These are phyloP conservation scores for Hylaeus volcanicus DNA, from an alignment of 1,140 invertebrate species.

Conservation along the genomic window DNA sequence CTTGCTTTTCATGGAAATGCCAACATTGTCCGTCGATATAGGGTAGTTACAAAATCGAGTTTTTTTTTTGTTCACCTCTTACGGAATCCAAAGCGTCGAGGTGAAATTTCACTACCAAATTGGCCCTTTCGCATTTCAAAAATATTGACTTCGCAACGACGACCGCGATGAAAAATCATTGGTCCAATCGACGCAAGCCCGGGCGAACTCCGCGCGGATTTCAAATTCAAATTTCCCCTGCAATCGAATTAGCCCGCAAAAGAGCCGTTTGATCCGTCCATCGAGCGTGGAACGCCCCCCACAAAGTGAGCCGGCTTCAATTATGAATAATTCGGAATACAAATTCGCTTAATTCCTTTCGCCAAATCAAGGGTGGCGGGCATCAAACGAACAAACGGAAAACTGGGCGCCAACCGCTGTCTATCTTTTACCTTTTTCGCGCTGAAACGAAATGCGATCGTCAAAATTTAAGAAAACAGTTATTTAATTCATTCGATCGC, in stretches of 20 bases:
- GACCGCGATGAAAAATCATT: constrained; percentile 55
- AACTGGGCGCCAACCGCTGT: constrained; percentile 15
- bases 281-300: constrained; percentile 54
- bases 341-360: constrained; percentile 73
- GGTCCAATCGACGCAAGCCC: constrained; percentile 53
- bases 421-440: constrained; percentile 23
- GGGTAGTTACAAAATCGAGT: constrained; percentile 18
- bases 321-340: constrained; percentile 76
- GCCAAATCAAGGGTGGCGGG: constrained; percentile 33
- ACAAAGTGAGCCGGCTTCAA: constrained; percentile 68
- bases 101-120: constrained; percentile 62
- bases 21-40: not conserved
- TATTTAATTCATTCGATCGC: too few relatives aligned
- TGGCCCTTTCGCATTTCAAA: constrained; percentile 56
- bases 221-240: constrained; percentile 77
- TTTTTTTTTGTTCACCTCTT: not conserved
- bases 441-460: too few relatives aligned
- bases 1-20: constrained; percentile 11
- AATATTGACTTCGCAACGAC: constrained; percentile 43
- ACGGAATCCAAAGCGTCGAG: constrained; percentile 19
- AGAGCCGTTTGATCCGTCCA: constrained; percentile 77
- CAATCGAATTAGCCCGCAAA: constrained; percentile 78
- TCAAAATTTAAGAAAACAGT: too few relatives aligned
- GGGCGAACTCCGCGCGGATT: constrained; percentile 66
- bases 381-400: constrained; percentile 12